These are phyloP conservation scores for Myotis findleyi DNA, from an alignment of 2,797 vertebrate genomes.

Conservation along the genomic window DNA sequence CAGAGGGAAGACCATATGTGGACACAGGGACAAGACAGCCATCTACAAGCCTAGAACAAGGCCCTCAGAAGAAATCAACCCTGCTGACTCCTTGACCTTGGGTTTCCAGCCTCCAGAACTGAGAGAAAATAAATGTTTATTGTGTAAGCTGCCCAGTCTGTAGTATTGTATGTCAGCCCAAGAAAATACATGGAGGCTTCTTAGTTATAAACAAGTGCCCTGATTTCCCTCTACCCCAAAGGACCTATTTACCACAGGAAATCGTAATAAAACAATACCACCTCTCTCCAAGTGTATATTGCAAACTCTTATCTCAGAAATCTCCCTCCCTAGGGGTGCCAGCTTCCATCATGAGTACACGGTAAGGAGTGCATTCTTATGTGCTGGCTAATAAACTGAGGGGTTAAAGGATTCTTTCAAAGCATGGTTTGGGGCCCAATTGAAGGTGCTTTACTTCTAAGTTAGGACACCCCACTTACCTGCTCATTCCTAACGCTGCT, in stretches of 20 bases:
- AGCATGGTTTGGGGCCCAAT: rapidly evolving
- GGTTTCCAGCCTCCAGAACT: neutral
- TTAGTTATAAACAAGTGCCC: neutral
- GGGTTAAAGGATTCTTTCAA: rapidly evolving
- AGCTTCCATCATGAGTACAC: rapidly evolving
- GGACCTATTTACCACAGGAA: neutral
- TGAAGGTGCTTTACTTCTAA: neutral
- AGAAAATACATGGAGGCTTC: neutral
- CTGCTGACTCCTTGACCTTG: rapidly evolving
- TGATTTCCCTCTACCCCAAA: neutral
- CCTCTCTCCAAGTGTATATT: neutral
- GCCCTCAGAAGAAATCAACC: rapidly evolving
- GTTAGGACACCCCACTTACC: rapidly evolving
- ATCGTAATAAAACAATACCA: neutral
- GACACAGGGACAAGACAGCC: rapidly evolving
- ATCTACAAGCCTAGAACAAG: rapidly evolving
- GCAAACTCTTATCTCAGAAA: neutral
- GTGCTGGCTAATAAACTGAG: neutral
- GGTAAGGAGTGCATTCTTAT: rapidly evolving
- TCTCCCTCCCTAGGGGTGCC: rapidly evolving
- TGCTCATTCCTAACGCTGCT: rapidly evolving
- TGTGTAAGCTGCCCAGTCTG: rapidly evolving
- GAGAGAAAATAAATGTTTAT: rapidly evolving
- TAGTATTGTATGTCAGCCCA: neutral
- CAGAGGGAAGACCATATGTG: rapidly evolving